These are phyloP conservation scores for Charanyca ferruginea DNA, from an alignment of 2,888 invertebrate species.

Conservation along the genomic window DNA sequence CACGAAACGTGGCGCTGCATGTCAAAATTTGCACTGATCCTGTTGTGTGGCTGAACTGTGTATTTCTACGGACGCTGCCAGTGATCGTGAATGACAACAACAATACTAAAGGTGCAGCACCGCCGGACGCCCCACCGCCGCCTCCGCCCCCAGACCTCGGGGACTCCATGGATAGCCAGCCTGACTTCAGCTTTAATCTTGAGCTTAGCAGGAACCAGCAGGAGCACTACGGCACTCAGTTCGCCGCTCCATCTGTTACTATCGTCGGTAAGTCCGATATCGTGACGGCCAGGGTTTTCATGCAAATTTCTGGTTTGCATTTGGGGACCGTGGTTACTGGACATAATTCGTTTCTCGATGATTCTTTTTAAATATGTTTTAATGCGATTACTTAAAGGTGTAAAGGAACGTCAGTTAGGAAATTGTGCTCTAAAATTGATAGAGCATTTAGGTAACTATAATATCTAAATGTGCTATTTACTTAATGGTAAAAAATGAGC, in stretches of 20 bases:
- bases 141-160: constrained; percentile 86
- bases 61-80: constrained; percentile 81
- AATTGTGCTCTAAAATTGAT: neutral
- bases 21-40: constrained; percentile 55
- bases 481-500: neutral
- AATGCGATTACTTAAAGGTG: neutral
- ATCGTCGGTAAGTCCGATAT: constrained; percentile 84
- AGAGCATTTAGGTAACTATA: neutral
- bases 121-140: constrained; percentile 88
- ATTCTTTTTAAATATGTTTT: neutral
- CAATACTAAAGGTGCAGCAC: constrained; percentile 82
- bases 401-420: neutral
- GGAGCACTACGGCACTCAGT: constrained; percentile 94
- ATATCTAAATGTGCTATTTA: neutral
- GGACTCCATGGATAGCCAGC: constrained; percentile 83
- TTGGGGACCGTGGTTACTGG: constrained; percentile 14
- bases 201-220: constrained; percentile 94
- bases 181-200: constrained; percentile 92
- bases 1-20: constrained; percentile 34
- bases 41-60: constrained; percentile 63
- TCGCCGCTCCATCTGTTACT: constrained; percentile 84
- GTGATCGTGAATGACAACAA: constrained; percentile 81
- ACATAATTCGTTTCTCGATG: neutral
- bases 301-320: neutral
- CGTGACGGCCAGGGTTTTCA: neutral